These are phyloP conservation scores for Conomelus anceps DNA, from an alignment of 2,888 invertebrate species.

Conservation along the genomic window DNA sequence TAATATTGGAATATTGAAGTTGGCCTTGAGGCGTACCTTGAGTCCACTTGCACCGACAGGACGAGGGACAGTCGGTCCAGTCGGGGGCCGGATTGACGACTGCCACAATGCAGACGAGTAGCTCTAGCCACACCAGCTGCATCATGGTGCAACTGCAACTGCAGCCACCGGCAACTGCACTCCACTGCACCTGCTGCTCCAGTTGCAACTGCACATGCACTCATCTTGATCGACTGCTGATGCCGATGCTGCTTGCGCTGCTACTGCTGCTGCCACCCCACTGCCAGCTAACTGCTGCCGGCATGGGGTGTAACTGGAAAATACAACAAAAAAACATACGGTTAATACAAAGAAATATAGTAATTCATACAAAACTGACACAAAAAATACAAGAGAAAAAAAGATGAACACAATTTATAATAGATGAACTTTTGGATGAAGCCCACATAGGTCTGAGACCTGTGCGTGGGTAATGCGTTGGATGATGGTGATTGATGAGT, in stretches of 20 bases:
- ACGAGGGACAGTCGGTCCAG: conserved; percentile 82
- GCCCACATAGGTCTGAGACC: too few species aligned
- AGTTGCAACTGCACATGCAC: not conserved
- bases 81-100: conserved; percentile 58
- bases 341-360: too few species aligned
- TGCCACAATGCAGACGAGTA: too few species aligned
- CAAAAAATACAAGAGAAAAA: too few species aligned
- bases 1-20: too few species aligned
- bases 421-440: too few species aligned
- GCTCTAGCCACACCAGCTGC: conserved; percentile 30
- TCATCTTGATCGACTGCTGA: too few species aligned
- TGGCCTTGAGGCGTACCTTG: too few species aligned
- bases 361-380: too few species aligned
- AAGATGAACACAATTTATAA: too few species aligned
- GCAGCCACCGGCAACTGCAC: not conserved
- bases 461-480: too few species aligned
- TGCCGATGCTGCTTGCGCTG: not conserved
- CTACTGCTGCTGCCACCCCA: not conserved
- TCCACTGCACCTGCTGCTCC: not conserved
- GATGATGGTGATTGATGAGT: too few species aligned
- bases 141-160: not conserved
- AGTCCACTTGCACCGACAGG: conserved; percentile 87
- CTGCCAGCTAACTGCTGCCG: not conserved
- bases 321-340: not conserved
- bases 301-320: not conserved